These are phyloP conservation scores for Xestia c-nigrum DNA, from an alignment of 2,888 invertebrate species.

Conservation along the genomic window DNA sequence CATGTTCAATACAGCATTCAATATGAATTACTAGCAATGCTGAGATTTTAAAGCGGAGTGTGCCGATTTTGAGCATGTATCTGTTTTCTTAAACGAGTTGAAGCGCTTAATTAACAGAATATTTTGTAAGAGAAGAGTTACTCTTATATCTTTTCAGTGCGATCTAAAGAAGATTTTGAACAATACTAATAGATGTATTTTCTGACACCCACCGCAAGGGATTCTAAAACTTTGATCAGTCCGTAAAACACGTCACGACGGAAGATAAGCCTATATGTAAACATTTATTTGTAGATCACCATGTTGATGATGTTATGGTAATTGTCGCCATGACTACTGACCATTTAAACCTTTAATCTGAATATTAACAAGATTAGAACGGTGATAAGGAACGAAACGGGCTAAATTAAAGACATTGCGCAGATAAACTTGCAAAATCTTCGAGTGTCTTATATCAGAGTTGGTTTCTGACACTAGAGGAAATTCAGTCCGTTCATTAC, in stretches of 20 bases:
- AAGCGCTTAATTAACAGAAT: not conserved
- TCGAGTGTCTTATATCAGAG: not conserved
- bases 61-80: not conserved
- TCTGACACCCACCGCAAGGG: not conserved
- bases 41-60: not conserved
- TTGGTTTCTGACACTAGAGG: not conserved
- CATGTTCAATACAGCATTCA: constrained; percentile 16
- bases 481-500: not conserved
- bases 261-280: constrained; percentile 13
- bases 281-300: constrained; percentile 27
- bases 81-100: not conserved
- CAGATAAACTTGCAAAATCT: not conserved
- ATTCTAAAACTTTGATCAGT: not conserved
- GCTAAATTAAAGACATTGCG: not conserved
- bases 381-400: constrained; percentile 1
- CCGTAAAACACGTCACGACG: not conserved
- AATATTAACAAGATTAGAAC: constrained; percentile 16
- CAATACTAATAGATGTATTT: not conserved
- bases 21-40: not conserved
- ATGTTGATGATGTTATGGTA: constrained; percentile 11
- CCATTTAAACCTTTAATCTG: constrained; percentile 29
- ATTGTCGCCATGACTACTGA: constrained; percentile 22
- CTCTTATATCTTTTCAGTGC: not conserved
- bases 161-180: not conserved
- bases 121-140: not conserved